A percentile compares a stretch with the other conserved stretches of the same genome.
These are phyloP conservation scores for Drosophila prosaltans DNA, from an alignment of 1,140 invertebrate species.

Conservation along the genomic window DNA sequence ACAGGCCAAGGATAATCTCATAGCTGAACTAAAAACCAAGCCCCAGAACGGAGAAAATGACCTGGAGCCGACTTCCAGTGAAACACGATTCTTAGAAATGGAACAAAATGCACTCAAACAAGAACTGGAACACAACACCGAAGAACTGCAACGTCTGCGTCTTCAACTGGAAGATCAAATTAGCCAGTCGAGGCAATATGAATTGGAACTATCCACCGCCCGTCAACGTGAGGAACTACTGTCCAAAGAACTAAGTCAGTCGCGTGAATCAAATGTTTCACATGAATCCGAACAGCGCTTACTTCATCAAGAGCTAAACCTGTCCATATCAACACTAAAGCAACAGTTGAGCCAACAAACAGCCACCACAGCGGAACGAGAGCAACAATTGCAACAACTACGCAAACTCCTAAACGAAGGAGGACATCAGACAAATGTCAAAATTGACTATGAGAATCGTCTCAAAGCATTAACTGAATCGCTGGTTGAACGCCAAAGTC, in stretches of 20 bases:
- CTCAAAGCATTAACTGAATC: conserved; percentile 90
- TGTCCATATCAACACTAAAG: conserved; percentile 7
- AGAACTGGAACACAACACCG: conserved; percentile 56
- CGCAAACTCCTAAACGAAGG: conserved; percentile 55
- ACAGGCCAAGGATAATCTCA: conserved; percentile 90
- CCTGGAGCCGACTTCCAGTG: conserved; percentile 47
- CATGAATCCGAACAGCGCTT: conserved; percentile 69
- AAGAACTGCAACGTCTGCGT: conserved; percentile 53
- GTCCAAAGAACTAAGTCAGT: conserved; percentile 57
- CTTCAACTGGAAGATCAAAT: conserved; percentile 63
- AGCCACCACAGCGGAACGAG: conserved; percentile 72
- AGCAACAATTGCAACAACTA: conserved; percentile 62
- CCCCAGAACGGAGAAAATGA: conserved; percentile 14
- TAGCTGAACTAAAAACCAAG: conserved; percentile 85
- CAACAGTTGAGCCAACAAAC: conserved; percentile 71
- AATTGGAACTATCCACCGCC: conserved; percentile 43
- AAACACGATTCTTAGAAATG: conserved; percentile 65
- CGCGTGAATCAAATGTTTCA: conserved; percentile 47
- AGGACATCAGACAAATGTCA: conserved; percentile 39
- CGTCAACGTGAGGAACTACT: conserved; percentile 56
- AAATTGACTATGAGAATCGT: conserved; percentile 87
- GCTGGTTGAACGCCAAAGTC: conserved; percentile 91
- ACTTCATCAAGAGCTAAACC: conserved; percentile 71
- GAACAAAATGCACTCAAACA: conserved; percentile 65
- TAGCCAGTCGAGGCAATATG: conserved; percentile 43